These are phyloP conservation scores for Aphelenchoides besseyi DNA, from an alignment of 1,140 invertebrate genomes.

Conservation along the genomic window DNA sequence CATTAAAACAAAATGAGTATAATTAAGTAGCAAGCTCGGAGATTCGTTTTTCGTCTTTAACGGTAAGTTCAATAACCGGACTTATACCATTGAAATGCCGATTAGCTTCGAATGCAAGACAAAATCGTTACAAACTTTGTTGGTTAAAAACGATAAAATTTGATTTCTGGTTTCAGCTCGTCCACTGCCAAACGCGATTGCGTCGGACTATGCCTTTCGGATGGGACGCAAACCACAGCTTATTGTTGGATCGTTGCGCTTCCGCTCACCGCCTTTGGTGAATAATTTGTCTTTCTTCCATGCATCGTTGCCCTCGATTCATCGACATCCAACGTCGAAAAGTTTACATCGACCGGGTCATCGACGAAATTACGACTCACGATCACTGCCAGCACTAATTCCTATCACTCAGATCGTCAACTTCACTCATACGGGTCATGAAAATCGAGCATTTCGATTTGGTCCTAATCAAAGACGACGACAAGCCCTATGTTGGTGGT, in stretches of 20 bases:
- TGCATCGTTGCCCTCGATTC: not conserved
- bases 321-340: no score
- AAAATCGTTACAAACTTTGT: not conserved
- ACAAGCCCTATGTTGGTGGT: slow-evolving; percentile 27
- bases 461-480: slow-evolving; percentile 28
- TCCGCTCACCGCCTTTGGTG: slow-evolving; percentile 16
- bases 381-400: not conserved
- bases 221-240: not conserved
- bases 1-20: not conserved
- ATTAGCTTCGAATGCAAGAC: no score
- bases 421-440: slow-evolving; percentile 23
- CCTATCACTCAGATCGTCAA: not conserved
- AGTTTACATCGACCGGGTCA: not conserved
- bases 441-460: slow-evolving; percentile 35
- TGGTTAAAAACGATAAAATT: not conserved
- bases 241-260: slow-evolving; percentile 22
- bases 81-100: not conserved
- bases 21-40: not conserved
- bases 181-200: slow-evolving; percentile 7
- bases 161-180: not conserved
- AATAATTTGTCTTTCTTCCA: not conserved
- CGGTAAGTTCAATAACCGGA: not conserved
- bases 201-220: not conserved
- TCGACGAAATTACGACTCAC: not conserved
- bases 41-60: not conserved